Conservation (phyloP, 1,140 invertebrate genomes). For the Meloidogyne exigua region DNA sequence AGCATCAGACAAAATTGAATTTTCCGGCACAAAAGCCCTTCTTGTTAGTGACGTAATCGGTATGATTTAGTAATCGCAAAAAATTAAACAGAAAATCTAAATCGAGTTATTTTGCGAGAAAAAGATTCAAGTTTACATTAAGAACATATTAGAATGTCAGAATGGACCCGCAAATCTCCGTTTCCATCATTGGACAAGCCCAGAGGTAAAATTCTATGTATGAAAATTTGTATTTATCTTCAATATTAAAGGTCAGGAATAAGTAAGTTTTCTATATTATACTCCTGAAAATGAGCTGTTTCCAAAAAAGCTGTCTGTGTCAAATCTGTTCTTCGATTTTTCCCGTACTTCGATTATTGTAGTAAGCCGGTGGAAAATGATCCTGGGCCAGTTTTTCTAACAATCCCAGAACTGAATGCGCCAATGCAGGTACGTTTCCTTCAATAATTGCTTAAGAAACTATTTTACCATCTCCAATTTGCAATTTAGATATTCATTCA, state of each 20-base stretch:
- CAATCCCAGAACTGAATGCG: constrained; percentile 51
- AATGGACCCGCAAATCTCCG: constrained; percentile 51
- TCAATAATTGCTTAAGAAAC: too few relatives aligned
- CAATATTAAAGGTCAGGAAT: constrained; percentile 20
- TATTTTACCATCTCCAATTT: not conserved
- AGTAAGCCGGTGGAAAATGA: constrained; percentile 51
- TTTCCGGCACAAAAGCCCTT: constrained; percentile 54
- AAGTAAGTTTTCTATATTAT: not conserved
- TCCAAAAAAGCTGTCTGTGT: constrained; percentile 51
- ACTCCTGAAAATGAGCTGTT: not conserved
- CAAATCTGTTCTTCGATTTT: constrained; percentile 43
- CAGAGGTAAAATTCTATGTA: not conserved
- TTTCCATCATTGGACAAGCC: constrained; percentile 48
- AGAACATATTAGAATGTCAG: constrained; percentile 45
- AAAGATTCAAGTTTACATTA: too few relatives aligned
- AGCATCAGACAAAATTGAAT: constrained; percentile 55
- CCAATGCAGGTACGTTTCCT: constrained; percentile 49
- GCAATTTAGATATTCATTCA: constrained; percentile 52
- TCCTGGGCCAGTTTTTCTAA: constrained; percentile 55
- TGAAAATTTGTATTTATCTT: not conserved
- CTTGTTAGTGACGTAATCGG: constrained; percentile 59
- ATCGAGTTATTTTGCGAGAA: too few relatives aligned
- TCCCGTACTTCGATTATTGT: constrained; percentile 60
- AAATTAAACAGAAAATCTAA: too few relatives aligned
- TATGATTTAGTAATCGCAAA: not conserved